These are phyloP conservation scores for Caenorhabditis japonica DNA, from an alignment of 2,888 invertebrate species.

Conservation along the genomic window DNA sequence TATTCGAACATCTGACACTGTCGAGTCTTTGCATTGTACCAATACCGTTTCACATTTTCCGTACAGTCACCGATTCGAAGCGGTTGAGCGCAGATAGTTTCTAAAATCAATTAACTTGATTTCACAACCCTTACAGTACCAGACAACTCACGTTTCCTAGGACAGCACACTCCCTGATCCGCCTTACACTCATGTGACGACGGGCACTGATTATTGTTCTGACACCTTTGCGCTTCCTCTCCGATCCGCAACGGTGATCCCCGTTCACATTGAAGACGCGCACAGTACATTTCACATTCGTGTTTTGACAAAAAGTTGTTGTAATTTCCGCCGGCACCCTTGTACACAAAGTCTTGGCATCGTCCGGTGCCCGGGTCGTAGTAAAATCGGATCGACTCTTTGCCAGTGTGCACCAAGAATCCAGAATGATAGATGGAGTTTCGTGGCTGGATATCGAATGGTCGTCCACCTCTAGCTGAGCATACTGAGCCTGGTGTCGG, in stretches of 20 bases:
- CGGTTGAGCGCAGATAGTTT: conserved; percentile 71
- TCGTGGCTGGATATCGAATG: conserved; percentile 62
- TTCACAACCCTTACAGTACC: not conserved
- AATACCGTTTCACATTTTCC: conserved; percentile 65
- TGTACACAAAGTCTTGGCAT: conserved; percentile 62
- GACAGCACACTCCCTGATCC: conserved; percentile 72
- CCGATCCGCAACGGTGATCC: conserved; percentile 67
- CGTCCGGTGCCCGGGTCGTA: conserved; percentile 63
- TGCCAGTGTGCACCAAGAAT: conserved; percentile 60
- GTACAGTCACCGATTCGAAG: conserved; percentile 69
- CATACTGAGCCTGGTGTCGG: conserved; percentile 66
- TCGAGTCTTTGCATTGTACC: conserved; percentile 67
- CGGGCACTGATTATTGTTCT: conserved; percentile 66
- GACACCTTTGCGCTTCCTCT: conserved; percentile 66
- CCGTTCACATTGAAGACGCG: conserved; percentile 66
- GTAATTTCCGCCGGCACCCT: conserved; percentile 70
- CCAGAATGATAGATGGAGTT: conserved; percentile 62
- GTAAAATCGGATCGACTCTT: conserved; percentile 65
- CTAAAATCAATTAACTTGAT: conserved; percentile 45
- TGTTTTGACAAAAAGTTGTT: conserved; percentile 69
- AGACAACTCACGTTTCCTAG: conserved; percentile 60
- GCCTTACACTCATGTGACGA: conserved; percentile 68
- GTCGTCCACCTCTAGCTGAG: conserved; percentile 63
- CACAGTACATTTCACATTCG: conserved; percentile 70
- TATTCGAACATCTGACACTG: conserved; percentile 72